Evolutionary conservation across 2,113 vertebrate species (phyloP).

Genomic region (Muntiacus muntjak): DNA sequence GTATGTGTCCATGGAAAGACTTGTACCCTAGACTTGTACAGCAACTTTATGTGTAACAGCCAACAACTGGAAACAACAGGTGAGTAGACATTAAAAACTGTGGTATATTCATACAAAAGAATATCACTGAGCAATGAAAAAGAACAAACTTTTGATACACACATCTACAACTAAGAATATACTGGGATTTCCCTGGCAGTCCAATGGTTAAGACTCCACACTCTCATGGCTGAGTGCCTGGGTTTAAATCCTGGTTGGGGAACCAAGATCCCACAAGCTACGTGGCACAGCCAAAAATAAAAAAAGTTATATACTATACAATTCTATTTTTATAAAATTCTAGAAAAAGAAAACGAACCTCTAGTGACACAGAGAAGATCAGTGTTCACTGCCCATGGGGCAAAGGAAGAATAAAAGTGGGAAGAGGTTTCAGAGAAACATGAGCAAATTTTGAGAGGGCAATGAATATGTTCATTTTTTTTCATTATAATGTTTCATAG

Average conservation of each 20-base stretch:
- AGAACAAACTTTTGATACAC: neutral
- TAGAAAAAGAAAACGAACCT: neutral
- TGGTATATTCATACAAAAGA: neutral
- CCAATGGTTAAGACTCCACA: neutral
- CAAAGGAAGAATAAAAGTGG: neutral
- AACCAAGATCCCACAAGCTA: neutral
- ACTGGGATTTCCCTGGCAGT: neutral
- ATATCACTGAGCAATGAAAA: neutral
- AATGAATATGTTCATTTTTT: neutral
- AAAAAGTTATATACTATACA: neutral
- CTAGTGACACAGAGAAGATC: neutral
- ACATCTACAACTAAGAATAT: neutral
- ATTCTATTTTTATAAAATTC: neutral
- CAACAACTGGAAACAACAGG: neutral
- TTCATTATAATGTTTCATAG: neutral
- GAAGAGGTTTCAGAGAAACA: neutral
- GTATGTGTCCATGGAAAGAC: neutral
- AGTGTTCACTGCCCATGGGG: neutral
- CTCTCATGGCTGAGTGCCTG: neutral
- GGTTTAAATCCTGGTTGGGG: neutral
- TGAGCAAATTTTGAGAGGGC: neutral
- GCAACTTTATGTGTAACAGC: neutral
- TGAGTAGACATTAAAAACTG: neutral
- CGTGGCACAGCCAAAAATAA: neutral
- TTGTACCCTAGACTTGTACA: neutral